Percentiles rank a stretch among this genome's conserved stretches.
Conservation (phyloP, 1,140 invertebrate species). For the Hyposmocoma kahamanoa region DNA sequence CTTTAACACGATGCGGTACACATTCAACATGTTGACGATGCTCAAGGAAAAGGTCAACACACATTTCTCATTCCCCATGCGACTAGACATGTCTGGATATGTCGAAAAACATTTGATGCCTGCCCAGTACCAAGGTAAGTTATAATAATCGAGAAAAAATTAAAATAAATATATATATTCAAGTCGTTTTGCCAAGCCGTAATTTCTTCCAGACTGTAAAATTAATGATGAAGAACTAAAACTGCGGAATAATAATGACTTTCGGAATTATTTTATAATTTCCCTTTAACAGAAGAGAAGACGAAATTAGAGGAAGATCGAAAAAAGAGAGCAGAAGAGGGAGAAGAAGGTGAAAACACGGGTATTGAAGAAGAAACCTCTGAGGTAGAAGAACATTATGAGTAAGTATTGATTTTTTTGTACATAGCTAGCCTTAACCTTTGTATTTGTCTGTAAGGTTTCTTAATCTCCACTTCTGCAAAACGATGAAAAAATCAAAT, state of each 20-base stretch:
- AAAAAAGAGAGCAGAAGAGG: too few relatives aligned
- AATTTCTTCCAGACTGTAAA: too few relatives aligned
- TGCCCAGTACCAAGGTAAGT: conserved; percentile 82
- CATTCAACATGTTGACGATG: conserved; percentile 98
- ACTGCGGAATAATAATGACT: too few relatives aligned
- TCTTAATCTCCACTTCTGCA: too few relatives aligned
- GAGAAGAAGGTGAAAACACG: conserved; percentile 46
- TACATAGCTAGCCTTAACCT: too few relatives aligned
- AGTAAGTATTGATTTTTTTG: conserved; percentile 37
- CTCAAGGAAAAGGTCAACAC: conserved; percentile 98
- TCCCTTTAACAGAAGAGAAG: conserved; percentile 78
- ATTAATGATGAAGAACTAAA: too few relatives aligned
- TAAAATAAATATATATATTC: too few relatives aligned
- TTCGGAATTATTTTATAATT: too few relatives aligned
- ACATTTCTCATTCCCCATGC: conserved; percentile 96
- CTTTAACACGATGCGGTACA: conserved; percentile 98
- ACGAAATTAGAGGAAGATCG: conserved; percentile 67
- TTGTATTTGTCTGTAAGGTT: too few relatives aligned
- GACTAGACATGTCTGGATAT: conserved; percentile 95
- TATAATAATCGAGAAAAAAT: too few relatives aligned
- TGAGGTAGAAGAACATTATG: conserved; percentile 67
- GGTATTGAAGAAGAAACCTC: conserved; percentile 53
- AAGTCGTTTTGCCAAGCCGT: too few relatives aligned
- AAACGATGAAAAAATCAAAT: too few relatives aligned
- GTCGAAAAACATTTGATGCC: conserved; percentile 95